Evolutionary conservation across 2,113 vertebrate genomes (phyloP), one percentile per base, ranked within the genome.

Genomic region (Pipa parva): DNA sequence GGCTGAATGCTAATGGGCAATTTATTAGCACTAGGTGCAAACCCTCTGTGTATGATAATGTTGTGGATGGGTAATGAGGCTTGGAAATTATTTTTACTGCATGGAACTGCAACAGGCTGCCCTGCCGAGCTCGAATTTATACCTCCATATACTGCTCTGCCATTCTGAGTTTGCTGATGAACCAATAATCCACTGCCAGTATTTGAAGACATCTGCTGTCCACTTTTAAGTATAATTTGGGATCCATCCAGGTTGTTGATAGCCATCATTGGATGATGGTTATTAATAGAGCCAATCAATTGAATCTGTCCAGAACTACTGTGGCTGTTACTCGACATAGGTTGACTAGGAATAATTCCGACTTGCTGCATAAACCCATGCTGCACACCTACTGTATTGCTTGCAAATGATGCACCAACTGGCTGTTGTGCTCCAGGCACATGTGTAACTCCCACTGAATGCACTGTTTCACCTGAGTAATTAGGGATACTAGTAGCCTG

Each of bases 1-100:
- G 97, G 97, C 84, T 99, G 97, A 77, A 99, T 97, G 78, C 86
- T 91, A 72, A 91, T 48, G 1, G 76, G 94, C 84, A 88, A 91
- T 89, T 91, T 91, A 71, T 86, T 86, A 26, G 87, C 80, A 76
- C 87, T 89, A 76, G 88, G 88, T 21, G 91, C 88, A 13, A 93
- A 92, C 61, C 93, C 92, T 79, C 95, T 92, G 58, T 99, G 97
- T 76, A 99, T 95, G 73, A 99, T 99, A 78, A 99, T 94, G 76
- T 99, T 99, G 80, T 99, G 97, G 72, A 99, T 89, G 56, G 95
- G 95, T 76, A 98, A 88, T 2, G 90, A 86, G 0, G 90, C 84
- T 54, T 90, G 89, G 63, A 91, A 89, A 76, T 89, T 90, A 78
- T 87, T 87, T 85, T 95, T 95, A 81, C 93, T 98, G 79, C 96